Conservation (phyloP, 2,797 vertebrate species). For the Phrynocephalus guinanensis region DNA sequence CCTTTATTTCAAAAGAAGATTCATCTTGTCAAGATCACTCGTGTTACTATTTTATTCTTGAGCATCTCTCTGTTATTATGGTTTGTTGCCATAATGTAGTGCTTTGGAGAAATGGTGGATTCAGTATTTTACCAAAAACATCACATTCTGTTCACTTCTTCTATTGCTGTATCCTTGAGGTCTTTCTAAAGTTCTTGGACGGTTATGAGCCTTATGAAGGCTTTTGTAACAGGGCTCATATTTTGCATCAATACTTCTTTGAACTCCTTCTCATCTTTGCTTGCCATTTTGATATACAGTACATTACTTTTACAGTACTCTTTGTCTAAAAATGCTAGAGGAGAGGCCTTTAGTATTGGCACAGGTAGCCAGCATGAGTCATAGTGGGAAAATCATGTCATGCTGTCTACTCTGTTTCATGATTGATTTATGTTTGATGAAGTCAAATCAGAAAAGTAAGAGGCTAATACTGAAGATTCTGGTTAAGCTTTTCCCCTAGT, state of each 20-base stretch:
- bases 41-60: constrained; percentile 35
- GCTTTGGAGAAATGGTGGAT: constrained; percentile 28
- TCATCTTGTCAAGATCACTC: constrained; percentile 51
- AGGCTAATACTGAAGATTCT: background rate
- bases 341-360: constrained; percentile 33
- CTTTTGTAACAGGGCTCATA: constrained; percentile 45
- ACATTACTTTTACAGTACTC: constrained; percentile 28
- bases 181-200: constrained; percentile 48
- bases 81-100: constrained; percentile 30
- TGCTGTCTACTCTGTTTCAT: constrained; percentile 24
- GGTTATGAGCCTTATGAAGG: constrained; percentile 23
- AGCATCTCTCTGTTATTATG: constrained; percentile 40
- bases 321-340: constrained; percentile 47
- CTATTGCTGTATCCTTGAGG: background rate
- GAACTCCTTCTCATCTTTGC: constrained; percentile 41
- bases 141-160: constrained; percentile 59
- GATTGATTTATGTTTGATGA: background rate
- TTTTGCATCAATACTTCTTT: constrained; percentile 47
- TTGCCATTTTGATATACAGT: constrained; percentile 40
- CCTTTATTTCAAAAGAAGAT: constrained; percentile 39
- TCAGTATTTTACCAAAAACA: constrained; percentile 16
- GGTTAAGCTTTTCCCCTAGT: background rate
- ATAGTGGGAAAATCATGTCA: constrained; percentile 26
- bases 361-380: constrained; percentile 40
- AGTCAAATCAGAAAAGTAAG: constrained; percentile 28